Conservation (phyloP, 2,888 invertebrate genomes). For the Cantharis nigra region DNA sequence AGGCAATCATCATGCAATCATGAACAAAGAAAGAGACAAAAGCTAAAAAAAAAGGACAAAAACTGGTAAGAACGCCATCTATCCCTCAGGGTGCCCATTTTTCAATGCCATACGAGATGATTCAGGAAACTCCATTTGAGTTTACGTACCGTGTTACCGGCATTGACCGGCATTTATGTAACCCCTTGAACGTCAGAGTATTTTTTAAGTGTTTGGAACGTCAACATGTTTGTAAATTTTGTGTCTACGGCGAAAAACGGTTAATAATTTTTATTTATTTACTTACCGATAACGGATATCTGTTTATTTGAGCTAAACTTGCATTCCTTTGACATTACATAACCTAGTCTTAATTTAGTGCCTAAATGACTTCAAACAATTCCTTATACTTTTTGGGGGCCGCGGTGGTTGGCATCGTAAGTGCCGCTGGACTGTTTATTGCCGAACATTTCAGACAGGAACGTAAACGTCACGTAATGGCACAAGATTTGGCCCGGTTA, state of each 20-base stretch:
- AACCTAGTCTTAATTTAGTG: not conserved
- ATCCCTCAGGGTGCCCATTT: no score
- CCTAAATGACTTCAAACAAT: slow-evolving; percentile 27
- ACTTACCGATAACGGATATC: not conserved
- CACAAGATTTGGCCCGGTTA: slow-evolving; percentile 48
- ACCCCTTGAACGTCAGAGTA: not conserved
- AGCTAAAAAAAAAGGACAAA: no score
- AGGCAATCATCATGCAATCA: no score
- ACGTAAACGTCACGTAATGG: slow-evolving; percentile 46
- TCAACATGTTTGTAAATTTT: not conserved
- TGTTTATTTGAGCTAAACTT: not conserved
- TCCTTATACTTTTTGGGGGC: slow-evolving; percentile 45
- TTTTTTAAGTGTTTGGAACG: not conserved
- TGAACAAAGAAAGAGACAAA: no score
- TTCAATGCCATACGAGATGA: no score
- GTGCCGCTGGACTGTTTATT: slow-evolving; percentile 51
- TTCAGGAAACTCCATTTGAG: no score
- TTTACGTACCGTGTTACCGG: no score
- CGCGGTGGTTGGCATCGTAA: slow-evolving; percentile 51
- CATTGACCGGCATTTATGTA: not conserved
- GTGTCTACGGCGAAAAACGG: not conserved
- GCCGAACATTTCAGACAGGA: slow-evolving; percentile 51
- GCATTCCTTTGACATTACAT: not conserved
- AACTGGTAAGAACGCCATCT: no score
- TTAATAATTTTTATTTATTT: not conserved